A percentile compares a stretch with the other conserved stretches of the same genome.
Evolutionary conservation across 1,140 invertebrate species (phyloP).

Genomic region (Magallana angulata): DNA sequence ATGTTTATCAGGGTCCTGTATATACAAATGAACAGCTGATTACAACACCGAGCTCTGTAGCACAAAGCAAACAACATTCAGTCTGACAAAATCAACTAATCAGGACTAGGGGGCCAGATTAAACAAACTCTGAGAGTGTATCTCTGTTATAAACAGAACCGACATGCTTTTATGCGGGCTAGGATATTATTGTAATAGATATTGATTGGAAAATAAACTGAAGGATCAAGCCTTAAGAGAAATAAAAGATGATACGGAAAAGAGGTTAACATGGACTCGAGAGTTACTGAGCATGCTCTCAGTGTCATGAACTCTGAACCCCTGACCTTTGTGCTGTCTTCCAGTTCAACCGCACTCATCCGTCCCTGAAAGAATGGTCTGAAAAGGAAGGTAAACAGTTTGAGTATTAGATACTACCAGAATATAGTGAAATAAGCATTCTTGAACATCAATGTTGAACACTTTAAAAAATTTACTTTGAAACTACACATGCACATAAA

Average conservation of each 20-base stretch:
- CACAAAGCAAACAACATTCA: not conserved
- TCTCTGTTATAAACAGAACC: not conserved
- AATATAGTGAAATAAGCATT: too few relatives aligned
- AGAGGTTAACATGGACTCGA: not conserved
- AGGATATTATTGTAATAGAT: not conserved
- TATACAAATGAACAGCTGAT: conserved; percentile 16
- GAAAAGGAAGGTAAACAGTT: not conserved
- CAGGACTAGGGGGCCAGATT: not conserved
- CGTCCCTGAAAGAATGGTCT: conserved; percentile 29
- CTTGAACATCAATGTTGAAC: too few relatives aligned
- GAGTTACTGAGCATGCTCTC: conserved; percentile 7
- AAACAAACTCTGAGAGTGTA: not conserved
- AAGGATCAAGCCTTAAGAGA: not conserved
- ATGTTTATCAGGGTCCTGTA: conserved; percentile 50
- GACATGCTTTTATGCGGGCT: not conserved
- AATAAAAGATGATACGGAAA: not conserved
- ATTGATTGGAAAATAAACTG: not conserved
- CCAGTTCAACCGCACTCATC: not conserved
- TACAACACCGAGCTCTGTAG: conserved; percentile 22
- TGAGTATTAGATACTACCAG: not conserved
- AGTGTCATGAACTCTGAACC: not conserved
- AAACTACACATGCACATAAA: too few relatives aligned
- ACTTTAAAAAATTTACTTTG: too few relatives aligned
- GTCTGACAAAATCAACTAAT: conserved; percentile 8
- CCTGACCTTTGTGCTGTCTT: conserved; percentile 23